A percentile compares a stretch with the other conserved stretches of the same genome.
Evolutionary conservation across 2,797 vertebrate genomes (phyloP).

Genomic region (Lutjanus argentimaculatus): DNA sequence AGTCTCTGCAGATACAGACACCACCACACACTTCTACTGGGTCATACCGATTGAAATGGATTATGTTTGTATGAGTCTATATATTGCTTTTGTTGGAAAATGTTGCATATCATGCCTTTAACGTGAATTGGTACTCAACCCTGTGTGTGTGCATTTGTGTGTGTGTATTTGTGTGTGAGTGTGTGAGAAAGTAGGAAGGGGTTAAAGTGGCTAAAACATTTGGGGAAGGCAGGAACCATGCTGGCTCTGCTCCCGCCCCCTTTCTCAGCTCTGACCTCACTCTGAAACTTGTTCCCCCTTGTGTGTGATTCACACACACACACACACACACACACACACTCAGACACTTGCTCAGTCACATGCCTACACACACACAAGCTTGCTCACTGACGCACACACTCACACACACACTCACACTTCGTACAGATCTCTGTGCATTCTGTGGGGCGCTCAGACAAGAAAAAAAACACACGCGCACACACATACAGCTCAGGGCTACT

Average conservation of each 20-base stretch:
- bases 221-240: constrained; percentile 67
- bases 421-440: constrained; percentile 29
- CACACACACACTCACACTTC: constrained; percentile 20
- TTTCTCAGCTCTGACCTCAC: constrained; percentile 84
- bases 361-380: constrained; percentile 27
- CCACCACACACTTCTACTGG: too few species aligned
- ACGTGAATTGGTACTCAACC: too few species aligned
- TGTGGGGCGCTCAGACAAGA: constrained; percentile 31
- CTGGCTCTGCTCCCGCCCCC: constrained; percentile 74
- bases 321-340: constrained; percentile 26
- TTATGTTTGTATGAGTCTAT: too few species aligned
- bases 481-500: not conserved
- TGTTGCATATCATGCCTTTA: too few species aligned
- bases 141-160: not conserved
- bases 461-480: constrained; percentile 1
- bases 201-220: constrained; percentile 73
- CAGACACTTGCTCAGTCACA: constrained; percentile 55
- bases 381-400: constrained; percentile 38
- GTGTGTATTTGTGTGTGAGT: not conserved
- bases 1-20: too few species aligned
- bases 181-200: constrained; percentile 40
- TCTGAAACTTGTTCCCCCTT: constrained; percentile 75
- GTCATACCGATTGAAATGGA: too few species aligned
- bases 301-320: constrained; percentile 37
- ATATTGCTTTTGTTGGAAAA: too few species aligned